Base-by-base conservation (phyloP, 2,888 invertebrate species). In the Dromius quadrimaculatus region DNA sequence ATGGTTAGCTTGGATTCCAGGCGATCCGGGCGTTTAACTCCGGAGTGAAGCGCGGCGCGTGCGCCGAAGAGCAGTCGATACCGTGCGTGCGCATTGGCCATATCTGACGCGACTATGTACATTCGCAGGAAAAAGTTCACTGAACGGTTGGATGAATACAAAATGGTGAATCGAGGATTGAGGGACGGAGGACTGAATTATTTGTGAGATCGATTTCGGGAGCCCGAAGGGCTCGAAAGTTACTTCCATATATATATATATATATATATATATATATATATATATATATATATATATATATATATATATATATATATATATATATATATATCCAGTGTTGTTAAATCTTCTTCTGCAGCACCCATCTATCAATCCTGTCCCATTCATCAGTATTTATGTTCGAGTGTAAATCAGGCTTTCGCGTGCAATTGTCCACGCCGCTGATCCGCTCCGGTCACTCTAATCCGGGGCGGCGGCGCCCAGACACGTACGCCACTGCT, bases 321-420 rank as follows among this genome's bases (percentile, higher is more conserved):
- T n/a, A n/a, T n/a, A n/a, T n/a, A n/a, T n/a, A n/a, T n/a, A n/a
- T n/a, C n/a, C n/a, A n/a, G n/a, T n/a, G n/a, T n/a, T n/a, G n/a
- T n/a, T n/a, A 6, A 2, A 36, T 36, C 36, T 36, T 36, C n/a
- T n/a, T 2, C 9, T 2, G 2, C 36, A 11, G n/a, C 1, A 36
- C 11, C 36, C 8, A 36, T 36, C 36, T n/a, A n/a, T 11, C 47
- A 20, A n/a, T 9, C 15, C 9, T 8, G 28, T 50, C 50, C 23
- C 15, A 11, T 28, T 13, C 59, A 36, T 59, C 59, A 36, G 54
- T 66, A 47, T 66, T 45, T 66, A 59, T 28, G 45, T 17, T 41
- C 43, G 68, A 43, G 68, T 68, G 68, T 68, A 68, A 68, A 68
- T 68, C 68, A 68, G 43, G 54, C 68, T 68, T 68, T 68, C 19